Evolutionary conservation across 1,140 invertebrate genomes (phyloP), one percentile per base, ranked within the genome.

Genomic region (Riptortus pedestris): DNA sequence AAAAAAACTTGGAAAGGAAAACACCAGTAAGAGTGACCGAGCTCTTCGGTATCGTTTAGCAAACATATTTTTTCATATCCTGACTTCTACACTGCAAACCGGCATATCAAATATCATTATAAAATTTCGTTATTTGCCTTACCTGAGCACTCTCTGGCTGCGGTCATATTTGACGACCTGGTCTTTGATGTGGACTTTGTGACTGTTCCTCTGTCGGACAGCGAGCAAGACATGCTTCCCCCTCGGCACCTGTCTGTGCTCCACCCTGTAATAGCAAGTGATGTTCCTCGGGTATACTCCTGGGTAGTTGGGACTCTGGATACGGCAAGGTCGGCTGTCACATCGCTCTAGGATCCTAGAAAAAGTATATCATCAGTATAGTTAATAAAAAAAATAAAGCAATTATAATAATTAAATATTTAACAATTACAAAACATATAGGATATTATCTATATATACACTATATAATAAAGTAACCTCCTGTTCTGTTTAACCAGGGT

Each of bases 301-400:
- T 12, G 88, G 89, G 75, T 88, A 91, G 77, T 91, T 91, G 2
- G 89, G 88, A 18, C 87, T 88, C 75, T 90, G 87, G 33, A 91
- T 83, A 28, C 85, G 80, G 73, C 85, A 87, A 52, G 76, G 74
- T 45, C 78, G 73, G 12, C 80, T 77, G 67, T 83, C 80, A 69
- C 84, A 87, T 69, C 84, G 81, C 66, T 82, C 83, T 65, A 90
- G 80, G 66, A 88, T 61, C 80, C 51, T 55, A 55, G 51, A 14
- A 14, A 38, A 5, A 38, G 31, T 5, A 5, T 7, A 38, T 7
- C 5, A 38, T 38, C 5, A 38, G 31, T 38, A 38, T 38, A 38
- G 31, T 38, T 5, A 5, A 38, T 7, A 38, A 38, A 38, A 38
- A 38, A 38, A 38, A 38, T 38, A 38, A 38, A 38, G 31, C n/a